Evolutionary conservation across 2,113 vertebrate species (phyloP).

Genomic region (Psilopogon haemacephalus): DNA sequence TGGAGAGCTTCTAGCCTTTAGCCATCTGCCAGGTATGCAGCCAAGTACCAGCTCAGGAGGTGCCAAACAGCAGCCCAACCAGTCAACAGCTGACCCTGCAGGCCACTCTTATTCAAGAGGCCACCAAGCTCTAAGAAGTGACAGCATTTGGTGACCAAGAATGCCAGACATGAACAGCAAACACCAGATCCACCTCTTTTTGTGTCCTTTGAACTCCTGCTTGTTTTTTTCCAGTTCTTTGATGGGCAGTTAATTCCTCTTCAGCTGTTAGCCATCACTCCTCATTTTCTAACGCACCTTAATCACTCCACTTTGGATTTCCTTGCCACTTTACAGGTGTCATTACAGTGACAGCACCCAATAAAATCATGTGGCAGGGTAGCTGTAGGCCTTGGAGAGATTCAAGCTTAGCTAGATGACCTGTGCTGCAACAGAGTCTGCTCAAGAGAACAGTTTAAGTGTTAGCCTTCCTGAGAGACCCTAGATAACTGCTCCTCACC

Average conservation of each 20-base stretch:
- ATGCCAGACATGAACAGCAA: neutral
- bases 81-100: accelerated
- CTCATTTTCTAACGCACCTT: slow-evolving; percentile 16
- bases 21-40: neutral
- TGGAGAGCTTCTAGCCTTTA: too few relatives aligned
- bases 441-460: neutral
- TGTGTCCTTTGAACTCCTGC: neutral
- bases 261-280: slow-evolving; percentile 22
- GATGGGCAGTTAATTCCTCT: slow-evolving; percentile 8
- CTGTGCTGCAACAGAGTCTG: neutral
- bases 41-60: accelerated
- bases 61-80: accelerated
- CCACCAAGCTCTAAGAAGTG: neutral
- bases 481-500: neutral
- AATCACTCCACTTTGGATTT: slow-evolving; percentile 3
- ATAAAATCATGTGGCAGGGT: neutral
- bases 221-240: neutral
- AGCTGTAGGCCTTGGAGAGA: neutral
- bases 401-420: neutral
- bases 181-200: neutral
- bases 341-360: neutral
- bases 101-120: neutral
- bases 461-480: neutral
- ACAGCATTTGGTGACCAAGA: neutral
- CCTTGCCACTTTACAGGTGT: neutral